Conservation (phyloP, 2,888 invertebrate species). For the Cantharis nigra region DNA sequence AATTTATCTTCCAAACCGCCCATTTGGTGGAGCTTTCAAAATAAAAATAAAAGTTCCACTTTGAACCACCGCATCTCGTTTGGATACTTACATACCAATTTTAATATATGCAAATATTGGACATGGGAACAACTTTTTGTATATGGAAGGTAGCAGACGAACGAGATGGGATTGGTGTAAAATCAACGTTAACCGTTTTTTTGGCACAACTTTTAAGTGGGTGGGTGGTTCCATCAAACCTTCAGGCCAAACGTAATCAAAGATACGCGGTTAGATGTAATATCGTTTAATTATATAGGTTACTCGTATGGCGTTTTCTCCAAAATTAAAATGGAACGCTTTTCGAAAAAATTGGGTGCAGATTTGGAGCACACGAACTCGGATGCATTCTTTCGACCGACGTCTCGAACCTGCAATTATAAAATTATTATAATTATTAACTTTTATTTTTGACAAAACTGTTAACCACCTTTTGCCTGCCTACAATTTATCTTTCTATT, state of each 20-base stretch:
- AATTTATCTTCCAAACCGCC: slow-evolving; percentile 7
- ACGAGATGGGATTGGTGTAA: slow-evolving; percentile 4
- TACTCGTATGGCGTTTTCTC: background rate
- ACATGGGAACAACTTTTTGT: slow-evolving; percentile 12
- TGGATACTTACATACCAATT: background rate
- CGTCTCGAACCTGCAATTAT: background rate
- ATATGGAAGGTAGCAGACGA: slow-evolving; percentile 1
- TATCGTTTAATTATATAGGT: slow-evolving; percentile 2
- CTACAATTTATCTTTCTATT: background rate
- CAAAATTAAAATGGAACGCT: background rate
- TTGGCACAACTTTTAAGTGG: slow-evolving; percentile 4
- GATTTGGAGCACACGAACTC: background rate
- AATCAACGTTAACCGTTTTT: slow-evolving; percentile 2
- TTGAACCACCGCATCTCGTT: slow-evolving; percentile 8
- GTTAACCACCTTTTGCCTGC: background rate
- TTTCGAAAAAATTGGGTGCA: background rate
- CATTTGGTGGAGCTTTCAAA: background rate
- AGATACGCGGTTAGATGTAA: background rate
- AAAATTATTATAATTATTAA: background rate
- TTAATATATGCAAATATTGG: slow-evolving; percentile 20
- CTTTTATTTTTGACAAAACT: background rate
- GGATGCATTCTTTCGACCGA: background rate
- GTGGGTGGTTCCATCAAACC: slow-evolving; percentile 3
- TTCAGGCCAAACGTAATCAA: background rate
- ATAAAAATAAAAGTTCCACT: slow-evolving; percentile 9